These are phyloP conservation scores for Platygyra sinensis DNA, from an alignment of 64 coral and sea anemone genomes.

Conservation along the genomic window DNA sequence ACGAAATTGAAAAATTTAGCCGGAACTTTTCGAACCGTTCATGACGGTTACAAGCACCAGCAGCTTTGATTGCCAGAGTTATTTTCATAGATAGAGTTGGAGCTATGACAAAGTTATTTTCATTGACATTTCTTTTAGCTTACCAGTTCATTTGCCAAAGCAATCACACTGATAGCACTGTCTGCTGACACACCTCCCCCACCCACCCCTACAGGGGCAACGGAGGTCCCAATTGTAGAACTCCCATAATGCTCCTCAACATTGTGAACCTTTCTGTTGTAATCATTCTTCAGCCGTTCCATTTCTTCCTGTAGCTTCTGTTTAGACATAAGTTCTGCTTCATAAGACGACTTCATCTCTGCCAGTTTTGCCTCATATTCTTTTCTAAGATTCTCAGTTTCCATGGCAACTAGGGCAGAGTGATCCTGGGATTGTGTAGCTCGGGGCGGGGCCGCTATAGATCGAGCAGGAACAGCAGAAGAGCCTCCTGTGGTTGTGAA, in stretches of 20 bases:
- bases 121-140: background rate
- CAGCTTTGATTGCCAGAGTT: background rate
- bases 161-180: slow-evolving; percentile 67
- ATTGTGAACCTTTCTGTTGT: slow-evolving; percentile 75
- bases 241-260: slow-evolving; percentile 86
- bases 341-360: slow-evolving; percentile 84
- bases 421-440: slow-evolving; percentile 39
- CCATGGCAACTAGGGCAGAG: slow-evolving; percentile 52
- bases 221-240: background rate
- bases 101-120: too few species aligned
- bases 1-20: too few species aligned
- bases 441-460: background rate
- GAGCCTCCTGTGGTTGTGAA: background rate
- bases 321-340: slow-evolving; percentile 93
- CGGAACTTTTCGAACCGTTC: too few species aligned
- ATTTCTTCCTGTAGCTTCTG: slow-evolving; percentile 90
- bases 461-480: slow-evolving; percentile 1
- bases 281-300: slow-evolving; percentile 70
- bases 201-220: slow-evolving; percentile 9
- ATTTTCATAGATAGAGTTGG: too few species aligned
- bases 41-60: too few species aligned
- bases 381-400: slow-evolving; percentile 71
- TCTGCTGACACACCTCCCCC: slow-evolving; percentile 23
- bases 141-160: slow-evolving; percentile 36
- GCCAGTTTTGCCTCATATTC: slow-evolving; percentile 85